A percentile compares a stretch with the other conserved stretches of the same genome.
phyloP scores from a whole-genome alignment of 2,113 vertebrate species.

The pig (Sus scrofa) region DNA sequence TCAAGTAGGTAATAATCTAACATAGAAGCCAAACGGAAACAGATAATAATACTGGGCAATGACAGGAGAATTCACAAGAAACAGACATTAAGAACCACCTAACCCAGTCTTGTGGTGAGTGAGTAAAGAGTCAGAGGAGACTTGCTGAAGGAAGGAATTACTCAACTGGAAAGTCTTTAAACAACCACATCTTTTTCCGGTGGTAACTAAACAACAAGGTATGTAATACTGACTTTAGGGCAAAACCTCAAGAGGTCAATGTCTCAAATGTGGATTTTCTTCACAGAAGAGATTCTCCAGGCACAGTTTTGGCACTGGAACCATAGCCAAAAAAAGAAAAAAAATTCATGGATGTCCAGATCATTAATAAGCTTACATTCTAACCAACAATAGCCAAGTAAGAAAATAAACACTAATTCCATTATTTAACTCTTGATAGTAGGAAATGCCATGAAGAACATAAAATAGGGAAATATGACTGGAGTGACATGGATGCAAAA shows the following conservation, averaged over 20 bases:
- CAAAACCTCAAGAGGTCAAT: background rate
- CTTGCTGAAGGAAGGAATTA: background rate
- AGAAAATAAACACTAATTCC: background rate
- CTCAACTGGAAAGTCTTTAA: background rate
- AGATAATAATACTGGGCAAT: background rate
- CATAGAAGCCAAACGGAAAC: background rate
- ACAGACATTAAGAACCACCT: background rate
- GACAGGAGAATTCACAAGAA: background rate
- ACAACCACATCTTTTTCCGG: background rate
- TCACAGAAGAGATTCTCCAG: background rate
- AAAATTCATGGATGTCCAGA: background rate
- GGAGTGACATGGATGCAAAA: background rate
- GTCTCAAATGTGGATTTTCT: background rate
- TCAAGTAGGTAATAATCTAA: background rate
- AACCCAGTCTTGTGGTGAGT: background rate
- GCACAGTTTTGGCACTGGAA: background rate
- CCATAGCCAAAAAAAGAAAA: background rate
- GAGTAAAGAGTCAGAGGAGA: background rate
- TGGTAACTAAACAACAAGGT: background rate
- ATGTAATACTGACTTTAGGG: background rate
- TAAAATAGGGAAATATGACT: background rate
- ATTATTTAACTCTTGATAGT: background rate
- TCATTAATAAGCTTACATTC: background rate
- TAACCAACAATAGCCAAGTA: background rate
- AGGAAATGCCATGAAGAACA: background rate